Evolutionary conservation across 1,140 invertebrate species (phyloP).

Genomic region (Paramacrobiotus metropolitanus): DNA sequence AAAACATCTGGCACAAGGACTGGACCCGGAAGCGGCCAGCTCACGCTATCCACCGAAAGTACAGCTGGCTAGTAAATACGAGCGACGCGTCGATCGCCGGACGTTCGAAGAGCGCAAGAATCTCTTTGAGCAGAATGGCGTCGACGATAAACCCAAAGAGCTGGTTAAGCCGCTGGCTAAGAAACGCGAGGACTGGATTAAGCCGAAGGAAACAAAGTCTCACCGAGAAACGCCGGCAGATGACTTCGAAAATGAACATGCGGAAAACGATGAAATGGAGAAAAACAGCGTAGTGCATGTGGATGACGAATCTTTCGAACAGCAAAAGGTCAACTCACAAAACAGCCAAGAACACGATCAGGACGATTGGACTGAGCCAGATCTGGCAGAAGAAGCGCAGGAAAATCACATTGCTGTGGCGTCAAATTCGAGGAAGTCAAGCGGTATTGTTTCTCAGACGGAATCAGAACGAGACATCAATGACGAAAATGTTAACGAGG

Average conservation of each 20-base stretch:
- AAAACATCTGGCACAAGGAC: conserved; percentile 22
- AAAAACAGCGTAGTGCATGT: too few relatives aligned
- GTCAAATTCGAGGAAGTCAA: too few relatives aligned
- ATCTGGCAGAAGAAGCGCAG: too few relatives aligned
- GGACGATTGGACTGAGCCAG: too few relatives aligned
- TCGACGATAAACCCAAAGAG: neutral
- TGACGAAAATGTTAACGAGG: too few relatives aligned
- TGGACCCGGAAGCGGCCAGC: conserved; percentile 17
- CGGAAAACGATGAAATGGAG: too few relatives aligned
- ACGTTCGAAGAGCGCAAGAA: conserved; percentile 25
- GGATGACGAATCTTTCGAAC: too few relatives aligned
- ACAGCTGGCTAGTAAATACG: conserved; percentile 30
- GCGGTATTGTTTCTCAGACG: too few relatives aligned
- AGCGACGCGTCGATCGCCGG: conserved; percentile 30
- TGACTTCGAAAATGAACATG: neutral
- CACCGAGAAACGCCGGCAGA: neutral
- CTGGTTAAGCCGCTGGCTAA: neutral
- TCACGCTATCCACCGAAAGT: conserved; percentile 27
- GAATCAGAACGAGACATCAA: too few relatives aligned
- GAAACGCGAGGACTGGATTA: neutral
- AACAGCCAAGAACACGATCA: too few relatives aligned
- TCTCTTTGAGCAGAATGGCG: conserved; percentile 17
- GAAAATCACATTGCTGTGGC: too few relatives aligned
- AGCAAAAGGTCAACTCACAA: too few relatives aligned
- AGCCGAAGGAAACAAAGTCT: neutral